These are phyloP conservation scores for Australoheros scitulus DNA, from an alignment of 2,113 vertebrate species.

Conservation along the genomic window DNA sequence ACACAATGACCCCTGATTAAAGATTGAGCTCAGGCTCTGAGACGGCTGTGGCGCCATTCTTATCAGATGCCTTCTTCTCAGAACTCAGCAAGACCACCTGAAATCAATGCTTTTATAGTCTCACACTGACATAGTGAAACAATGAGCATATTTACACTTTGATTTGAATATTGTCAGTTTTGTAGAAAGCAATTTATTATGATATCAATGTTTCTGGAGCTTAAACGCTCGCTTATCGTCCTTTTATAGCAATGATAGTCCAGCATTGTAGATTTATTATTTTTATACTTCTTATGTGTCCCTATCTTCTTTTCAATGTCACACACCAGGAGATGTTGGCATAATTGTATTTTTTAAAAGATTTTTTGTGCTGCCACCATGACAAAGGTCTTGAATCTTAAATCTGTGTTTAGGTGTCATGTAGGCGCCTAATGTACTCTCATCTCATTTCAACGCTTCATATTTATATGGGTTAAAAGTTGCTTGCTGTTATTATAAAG, in stretches of 20 bases:
- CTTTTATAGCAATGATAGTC: not conserved
- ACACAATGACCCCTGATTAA: conserved; percentile 79
- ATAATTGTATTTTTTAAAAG: not conserved
- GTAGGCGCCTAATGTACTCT: not conserved
- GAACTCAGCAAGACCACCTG: conserved; percentile 58
- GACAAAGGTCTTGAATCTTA: not conserved
- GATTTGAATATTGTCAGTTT: conserved; percentile 28
- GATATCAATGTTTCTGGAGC: not conserved
- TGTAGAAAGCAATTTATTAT: not conserved
- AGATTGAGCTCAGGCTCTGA: conserved; percentile 66
- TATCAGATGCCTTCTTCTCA: conserved; percentile 71
- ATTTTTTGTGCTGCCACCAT: not conserved
- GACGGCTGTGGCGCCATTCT: conserved; percentile 73
- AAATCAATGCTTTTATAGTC: conserved; percentile 51
- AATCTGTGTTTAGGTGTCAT: not conserved
- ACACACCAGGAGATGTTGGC: not conserved
- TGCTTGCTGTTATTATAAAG: not conserved
- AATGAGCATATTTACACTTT: conserved; percentile 12
- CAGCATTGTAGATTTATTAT: not conserved
- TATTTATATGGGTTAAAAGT: not conserved
- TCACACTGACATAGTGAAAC: not conserved
- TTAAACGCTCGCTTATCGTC: not conserved
- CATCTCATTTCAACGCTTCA: not conserved
- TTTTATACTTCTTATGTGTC: not conserved
- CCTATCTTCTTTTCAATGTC: not conserved